These are phyloP conservation scores for Harpagifer antarcticus DNA, from an alignment of 2,797 vertebrate species.

Conservation along the genomic window DNA sequence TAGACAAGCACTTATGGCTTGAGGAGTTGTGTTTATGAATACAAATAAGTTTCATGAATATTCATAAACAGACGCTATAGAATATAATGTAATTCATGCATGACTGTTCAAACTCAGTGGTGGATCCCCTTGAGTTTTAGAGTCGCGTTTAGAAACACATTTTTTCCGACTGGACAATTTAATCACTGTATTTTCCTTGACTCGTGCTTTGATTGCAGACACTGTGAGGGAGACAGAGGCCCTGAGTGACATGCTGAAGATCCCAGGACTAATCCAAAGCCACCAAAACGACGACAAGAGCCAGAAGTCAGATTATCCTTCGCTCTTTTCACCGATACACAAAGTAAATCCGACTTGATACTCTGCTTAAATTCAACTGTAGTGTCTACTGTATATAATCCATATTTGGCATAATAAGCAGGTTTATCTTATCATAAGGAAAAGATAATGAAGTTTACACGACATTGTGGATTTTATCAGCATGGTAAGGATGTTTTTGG, in stretches of 20 bases:
- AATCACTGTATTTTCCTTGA: neutral
- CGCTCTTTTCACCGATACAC: constrained; percentile 22
- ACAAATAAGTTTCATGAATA: constrained; percentile 39
- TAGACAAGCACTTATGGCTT: constrained; percentile 33
- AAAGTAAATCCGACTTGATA: constrained; percentile 49
- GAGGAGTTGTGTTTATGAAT: constrained; percentile 43
- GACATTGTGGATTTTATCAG: neutral
- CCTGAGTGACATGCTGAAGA: constrained; percentile 86
- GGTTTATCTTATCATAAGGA: neutral
- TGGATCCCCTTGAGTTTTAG: constrained; percentile 3
- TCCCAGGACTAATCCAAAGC: constrained; percentile 66
- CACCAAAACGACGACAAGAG: neutral
- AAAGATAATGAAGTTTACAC: neutral
- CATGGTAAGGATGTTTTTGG: neutral
- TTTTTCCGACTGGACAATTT: constrained; percentile 12
- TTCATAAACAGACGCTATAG: constrained; percentile 25
- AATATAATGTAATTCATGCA: constrained; percentile 30
- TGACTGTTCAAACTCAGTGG: neutral
- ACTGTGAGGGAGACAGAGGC: constrained; percentile 85
- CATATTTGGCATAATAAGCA: neutral
- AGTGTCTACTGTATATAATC: neutral
- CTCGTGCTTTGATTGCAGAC: constrained; percentile 77
- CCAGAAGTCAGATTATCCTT: constrained; percentile 43
- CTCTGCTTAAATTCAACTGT: neutral
- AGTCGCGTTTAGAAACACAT: neutral